Base-by-base conservation (phyloP, 2,113 vertebrate species). In the Centropristis striata region DNA sequence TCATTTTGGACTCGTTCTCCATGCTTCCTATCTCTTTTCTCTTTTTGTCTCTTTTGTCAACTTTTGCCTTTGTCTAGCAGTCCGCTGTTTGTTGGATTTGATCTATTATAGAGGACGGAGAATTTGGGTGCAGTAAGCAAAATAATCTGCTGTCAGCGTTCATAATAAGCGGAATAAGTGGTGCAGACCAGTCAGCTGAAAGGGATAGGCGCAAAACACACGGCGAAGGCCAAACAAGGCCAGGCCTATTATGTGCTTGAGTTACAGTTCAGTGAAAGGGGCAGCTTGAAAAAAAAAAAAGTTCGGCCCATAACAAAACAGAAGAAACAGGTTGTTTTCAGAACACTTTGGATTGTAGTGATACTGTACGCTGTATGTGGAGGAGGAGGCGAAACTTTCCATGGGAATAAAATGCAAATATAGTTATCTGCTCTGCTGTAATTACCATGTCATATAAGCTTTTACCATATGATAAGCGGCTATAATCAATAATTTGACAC, bases 41-140 rank as follows among this genome's bases (percentile, higher is more conserved):
- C 44, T 50, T 84, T 79, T 86, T 83, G 80, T 88, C 28, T 86
- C 90, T 70, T 81, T 91, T 92, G 86, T 90, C 23, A 58, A 67
- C 75, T 64, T 32, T 85, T 44, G 57, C 50, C 57, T 82, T 89
- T 85, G 74, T 78, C 55, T 84, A 74, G 53, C 49, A 9, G 25
- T 20, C 25, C 23, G 11, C 21, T 71, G 65, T 83, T 78, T 79
- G 46, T 54, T 44, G 76, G 36, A 83, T 75, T 81, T 64, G 27
- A 49, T 66, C 42, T n/a, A 76, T 66, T 71, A 70, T 66, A 78
- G 81, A 88, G 59, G 71, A 80, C 32, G 25, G 85, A 77, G 90
- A 86, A 84, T 86, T 83, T 73, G 85, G 87, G 71, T 78, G 79
- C 68, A 55, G 81, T 88, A 82, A 76, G 72, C 75, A 88, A 90